These are phyloP conservation scores for Dicrurus megarhynchus DNA, from an alignment of 2,113 vertebrate genomes.

Conservation along the genomic window DNA sequence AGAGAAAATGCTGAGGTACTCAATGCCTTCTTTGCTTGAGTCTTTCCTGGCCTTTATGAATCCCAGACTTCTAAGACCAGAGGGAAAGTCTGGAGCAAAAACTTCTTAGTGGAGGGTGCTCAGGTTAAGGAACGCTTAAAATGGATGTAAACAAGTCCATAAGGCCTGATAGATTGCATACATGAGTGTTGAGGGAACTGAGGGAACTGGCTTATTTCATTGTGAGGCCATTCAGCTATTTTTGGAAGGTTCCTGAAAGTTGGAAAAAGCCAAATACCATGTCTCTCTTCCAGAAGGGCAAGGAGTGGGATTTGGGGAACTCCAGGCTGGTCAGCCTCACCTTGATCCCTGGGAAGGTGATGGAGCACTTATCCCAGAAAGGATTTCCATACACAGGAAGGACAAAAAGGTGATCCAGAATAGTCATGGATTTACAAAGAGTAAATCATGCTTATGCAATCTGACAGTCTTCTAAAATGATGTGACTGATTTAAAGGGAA, in stretches of 20 bases:
- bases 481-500: background rate
- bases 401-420: background rate
- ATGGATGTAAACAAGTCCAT: background rate
- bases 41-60: background rate
- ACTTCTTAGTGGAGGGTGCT: background rate
- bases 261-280: fast-evolving
- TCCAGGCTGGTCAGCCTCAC: background rate
- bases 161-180: background rate
- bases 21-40: background rate
- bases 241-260: background rate
- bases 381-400: background rate
- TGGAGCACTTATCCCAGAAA: background rate
- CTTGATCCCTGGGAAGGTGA: background rate
- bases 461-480: background rate
- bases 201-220: background rate
- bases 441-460: background rate
- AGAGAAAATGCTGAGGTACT: background rate
- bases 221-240: background rate
- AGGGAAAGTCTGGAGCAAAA: background rate
- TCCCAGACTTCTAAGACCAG: background rate
- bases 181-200: background rate
- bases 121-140: background rate
- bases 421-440: background rate
- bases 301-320: background rate
- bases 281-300: background rate